Base-by-base conservation (phyloP, 2,797 vertebrate species). In the Lycodopsis pacificus region DNA sequence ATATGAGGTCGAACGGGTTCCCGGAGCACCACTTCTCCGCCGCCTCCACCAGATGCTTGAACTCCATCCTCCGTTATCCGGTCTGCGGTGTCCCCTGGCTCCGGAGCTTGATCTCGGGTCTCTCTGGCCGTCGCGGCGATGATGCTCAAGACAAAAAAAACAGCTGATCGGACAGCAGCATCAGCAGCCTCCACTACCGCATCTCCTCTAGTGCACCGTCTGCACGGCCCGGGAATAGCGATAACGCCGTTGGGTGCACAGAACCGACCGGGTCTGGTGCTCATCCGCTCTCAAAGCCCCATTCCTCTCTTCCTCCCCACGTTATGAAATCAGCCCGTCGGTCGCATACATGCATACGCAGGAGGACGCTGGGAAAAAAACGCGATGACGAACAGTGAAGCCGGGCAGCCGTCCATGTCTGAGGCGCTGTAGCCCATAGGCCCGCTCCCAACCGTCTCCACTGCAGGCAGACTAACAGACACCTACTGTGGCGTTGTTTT, bases 1-100 rank as follows among this genome's bases (percentile, higher is more conserved):
- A 98, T 89, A 99, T 98, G 89, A 99, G 96, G 89, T 98, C 97
- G 95, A 99, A 99, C 70, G 98, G 98, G 88, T 97, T 98, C 83
- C 95, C 95, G 90, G 97, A 95, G 94, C 97, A 98, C 98, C 98
- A 99, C 85, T 97, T 97, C 92, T 98, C 97, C 93, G 97, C 98
- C 88, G 96, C 95, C 92, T 98, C 97, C 82, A 98, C 97, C 95
- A 98, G 96, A 95, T 97, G 96, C 95, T 98, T 97, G 94, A 98
- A 99, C 94, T 96, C 97, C 97, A 98, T 98, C 93, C 93, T 94
- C 79, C 36, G 84, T 79, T 63, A 67, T 73, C 84, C 86, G 81
- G 72, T 84, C 77, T 86, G 88, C 87, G 78, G 89, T 76, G 88
- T 92, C 89, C 84, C 92, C 30, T 91, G 84, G 85, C 85, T 85